phyloP scores from a whole-genome alignment of 2,888 invertebrate genomes.

The Meganola albula region DNA sequence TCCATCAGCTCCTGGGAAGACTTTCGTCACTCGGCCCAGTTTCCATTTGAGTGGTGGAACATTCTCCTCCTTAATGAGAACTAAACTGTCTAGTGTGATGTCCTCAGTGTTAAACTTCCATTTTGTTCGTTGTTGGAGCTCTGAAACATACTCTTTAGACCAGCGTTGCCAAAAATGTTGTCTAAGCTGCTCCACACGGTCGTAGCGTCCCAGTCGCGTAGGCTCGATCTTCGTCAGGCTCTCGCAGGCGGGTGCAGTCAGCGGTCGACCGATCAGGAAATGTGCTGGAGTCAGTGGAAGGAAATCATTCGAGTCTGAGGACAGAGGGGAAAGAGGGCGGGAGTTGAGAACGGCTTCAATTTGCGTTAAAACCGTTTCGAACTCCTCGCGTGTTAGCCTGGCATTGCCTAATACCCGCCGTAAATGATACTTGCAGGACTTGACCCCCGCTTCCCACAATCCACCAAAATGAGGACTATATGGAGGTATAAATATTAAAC shows the following conservation, averaged over 20 bases:
- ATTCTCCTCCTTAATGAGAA: slow-evolving; percentile 18
- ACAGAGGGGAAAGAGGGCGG: slow-evolving; percentile 25
- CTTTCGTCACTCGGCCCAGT: slow-evolving; percentile 2
- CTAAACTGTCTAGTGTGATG: slow-evolving; percentile 14
- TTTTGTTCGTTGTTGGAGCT: slow-evolving; percentile 28
- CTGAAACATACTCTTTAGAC: slow-evolving; percentile 19
- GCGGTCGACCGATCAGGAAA: slow-evolving; percentile 21
- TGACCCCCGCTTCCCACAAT: slow-evolving; percentile 5
- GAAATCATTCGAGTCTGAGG: slow-evolving; percentile 18
- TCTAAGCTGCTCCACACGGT: slow-evolving; percentile 7
- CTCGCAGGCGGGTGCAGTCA: background rate
- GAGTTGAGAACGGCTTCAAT: slow-evolving; percentile 22
- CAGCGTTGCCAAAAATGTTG: slow-evolving; percentile 21
- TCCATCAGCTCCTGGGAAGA: slow-evolving; percentile 2
- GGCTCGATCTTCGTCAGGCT: background rate
- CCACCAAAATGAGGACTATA: slow-evolving; percentile 9
- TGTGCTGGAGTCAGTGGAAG: slow-evolving; percentile 21
- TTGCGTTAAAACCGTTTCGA: slow-evolving; percentile 9
- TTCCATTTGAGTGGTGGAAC: slow-evolving; percentile 2
- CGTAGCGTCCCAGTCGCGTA: slow-evolving; percentile 6
- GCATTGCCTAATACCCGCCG: slow-evolving; percentile 5
- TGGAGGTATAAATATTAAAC: slow-evolving; percentile 6
- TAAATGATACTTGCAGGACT: background rate
- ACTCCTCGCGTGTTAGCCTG: slow-evolving; percentile 7
- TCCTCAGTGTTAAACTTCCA: slow-evolving; percentile 17